Base-by-base conservation (phyloP, 1,140 invertebrate genomes). In the Ceratina calcarata region DNA sequence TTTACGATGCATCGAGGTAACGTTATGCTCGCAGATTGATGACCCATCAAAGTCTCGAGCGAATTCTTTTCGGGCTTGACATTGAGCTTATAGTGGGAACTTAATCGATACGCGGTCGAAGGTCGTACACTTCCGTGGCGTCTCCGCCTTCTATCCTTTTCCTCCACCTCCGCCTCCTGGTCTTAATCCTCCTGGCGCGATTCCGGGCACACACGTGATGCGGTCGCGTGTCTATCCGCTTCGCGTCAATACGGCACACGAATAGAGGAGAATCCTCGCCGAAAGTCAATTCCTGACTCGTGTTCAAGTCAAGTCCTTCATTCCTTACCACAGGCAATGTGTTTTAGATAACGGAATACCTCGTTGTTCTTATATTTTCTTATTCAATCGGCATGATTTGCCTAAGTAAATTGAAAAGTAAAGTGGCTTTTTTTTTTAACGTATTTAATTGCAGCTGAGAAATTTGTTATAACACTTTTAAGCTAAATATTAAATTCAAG, bases 51-150 rank as follows among this genome's bases (percentile, higher is more conserved):
- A 62, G 84, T 81, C 71, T n/a, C n/a, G n/a, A 68, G 53, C 69
- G 70, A 22, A 74, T 81, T 62, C 58, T 61, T 79, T 62, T 74
- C 55, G n/a, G 79, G 61, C 51, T 61, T 78, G 84, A 74, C 84
- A 85, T 85, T 85, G 84, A 85, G 84, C 79, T 85, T 67, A 81
- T 73, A 49, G 49, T 49, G 73, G 53, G 67, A n/a, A n/a, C 74
- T 85, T 86, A 86, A 86, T 86, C 84, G 83, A 86, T 86, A 82
- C 61, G 18, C 24, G n/a, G 18, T 45, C 75, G 84, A 86, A 86
- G 84, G 84, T 86, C 84, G 84, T 85, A 86, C 83, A 80, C 75
- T 72, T 64, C 58, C 27, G 84, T 49, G 84, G 70, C 83, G 83
- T 86, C 84, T 86, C 84, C 84, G 67, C 37, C 49, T 74, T 66